Evolutionary conservation across 2,888 invertebrate species (phyloP).

Genomic region (Venusia cambrica): DNA sequence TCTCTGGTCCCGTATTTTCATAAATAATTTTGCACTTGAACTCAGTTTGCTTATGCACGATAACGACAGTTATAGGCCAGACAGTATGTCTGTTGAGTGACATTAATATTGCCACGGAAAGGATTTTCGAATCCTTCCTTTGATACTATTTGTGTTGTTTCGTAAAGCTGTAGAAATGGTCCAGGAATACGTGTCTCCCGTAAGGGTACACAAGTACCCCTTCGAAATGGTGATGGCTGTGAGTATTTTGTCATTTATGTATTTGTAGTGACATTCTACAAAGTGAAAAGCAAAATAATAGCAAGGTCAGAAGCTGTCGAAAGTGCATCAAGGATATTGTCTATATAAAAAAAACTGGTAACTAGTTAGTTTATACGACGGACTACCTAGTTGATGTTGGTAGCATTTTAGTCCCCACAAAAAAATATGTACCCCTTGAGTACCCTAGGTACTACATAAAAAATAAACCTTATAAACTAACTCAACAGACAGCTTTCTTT

Average conservation of each 20-base stretch:
- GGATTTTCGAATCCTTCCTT: constrained; percentile 54
- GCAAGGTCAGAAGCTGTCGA: constrained; percentile 32
- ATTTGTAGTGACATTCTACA: constrained; percentile 8
- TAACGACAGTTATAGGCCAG: constrained; percentile 56
- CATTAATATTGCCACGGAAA: constrained; percentile 42
- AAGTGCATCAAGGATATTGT: constrained; percentile 27
- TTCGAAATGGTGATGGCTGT: constrained; percentile 98
- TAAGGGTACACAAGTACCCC: constrained; percentile 96
- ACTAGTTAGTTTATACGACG: too few species aligned
- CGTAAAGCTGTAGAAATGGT: constrained; percentile 86
- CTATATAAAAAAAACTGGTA: too few species aligned
- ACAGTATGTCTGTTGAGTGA: constrained; percentile 64
- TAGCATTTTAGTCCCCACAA: too few species aligned
- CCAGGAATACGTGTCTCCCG: constrained; percentile 96
- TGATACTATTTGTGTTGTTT: constrained; percentile 40
- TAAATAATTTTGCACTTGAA: constrained; percentile 32
- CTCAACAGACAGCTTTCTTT: too few species aligned
- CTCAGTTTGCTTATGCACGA: constrained; percentile 54
- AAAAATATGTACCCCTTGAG: too few species aligned
- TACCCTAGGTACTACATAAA: too few species aligned
- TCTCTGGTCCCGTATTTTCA: constrained; percentile 44
- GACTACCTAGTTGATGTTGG: too few species aligned
- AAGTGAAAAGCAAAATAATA: constrained; percentile 17
- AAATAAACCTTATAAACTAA: too few species aligned
- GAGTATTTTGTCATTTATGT: constrained; percentile 63